Evolutionary conservation across 2,113 vertebrate genomes (phyloP), one percentile per base, ranked within the genome.

Genomic region (Cryptoleucopteryx plumbea): DNA sequence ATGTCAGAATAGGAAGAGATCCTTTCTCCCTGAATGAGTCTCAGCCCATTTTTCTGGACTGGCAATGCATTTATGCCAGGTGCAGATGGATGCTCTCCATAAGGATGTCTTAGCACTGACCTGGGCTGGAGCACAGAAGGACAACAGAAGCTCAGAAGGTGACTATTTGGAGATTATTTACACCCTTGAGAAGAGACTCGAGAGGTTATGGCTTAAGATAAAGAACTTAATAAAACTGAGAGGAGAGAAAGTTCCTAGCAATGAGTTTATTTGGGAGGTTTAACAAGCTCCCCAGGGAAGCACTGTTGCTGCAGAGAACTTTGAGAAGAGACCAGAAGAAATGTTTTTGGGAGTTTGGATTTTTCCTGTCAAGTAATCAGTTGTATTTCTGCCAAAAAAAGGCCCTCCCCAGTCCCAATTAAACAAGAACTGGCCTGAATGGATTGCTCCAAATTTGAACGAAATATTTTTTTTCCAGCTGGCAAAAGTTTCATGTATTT

Each of bases 251-350:
- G 66, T 80, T 87, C 68, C 47, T 73, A 66, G 53, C 78, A 85
- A 36, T 80, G 38, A 93, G 78, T 78, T 73, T 87, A 72, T 91
- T 59, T 70, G 66, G 66, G 45, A 93, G 50, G 22, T 73, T 95
- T 95, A 97, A 94, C 43, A 87, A 89, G 89, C 62, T 96, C 91
- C 82, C 78, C 9, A 34, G 87, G 84, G 89, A 96, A 92, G 38
- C 22, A n/a, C 42, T 40, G 32, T 55, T 93, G 29, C 86, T 88
- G 74, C 1, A 3, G 29, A 67, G 75, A 87, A 61, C 53, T 90
- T 70, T 53, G 66, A 72, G 68, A 93, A 68, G 36, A 92, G 86
- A 86, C 16, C 7, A 55, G n/a, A 16, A 90, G 18, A 84, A 86
- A 79, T 75, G 27, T 67, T 87, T 86, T 55, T 75, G 73, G 43